Evolutionary conservation across 2,888 invertebrate genomes (phyloP), one percentile per base, ranked within the genome.

Genomic region (Caenorhabditis afra): DNA sequence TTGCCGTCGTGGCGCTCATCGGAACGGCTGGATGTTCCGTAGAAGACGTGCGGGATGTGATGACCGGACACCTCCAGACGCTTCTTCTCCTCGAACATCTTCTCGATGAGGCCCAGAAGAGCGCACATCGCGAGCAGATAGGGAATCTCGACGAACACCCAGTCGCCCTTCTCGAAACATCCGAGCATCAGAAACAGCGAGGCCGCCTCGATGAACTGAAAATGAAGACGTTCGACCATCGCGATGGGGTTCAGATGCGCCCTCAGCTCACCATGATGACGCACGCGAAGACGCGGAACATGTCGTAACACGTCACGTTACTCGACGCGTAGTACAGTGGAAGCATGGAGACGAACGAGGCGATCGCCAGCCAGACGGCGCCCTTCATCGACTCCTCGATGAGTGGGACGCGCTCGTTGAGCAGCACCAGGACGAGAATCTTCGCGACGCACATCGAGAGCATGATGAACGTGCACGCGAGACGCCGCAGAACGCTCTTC

Each of bases 181-280:
- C 66, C 66, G 2, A 67, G 23, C 41, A 50, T 50, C 11, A 67
- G 18, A 45, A 68, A 68, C 22, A 68, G 52, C 20, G 59, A 39
- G 4, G 59, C 59, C 0, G 59, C 59, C 18, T 68, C 58, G 11
- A 49, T 23, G 41, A 68, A n/a, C 65, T 65, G 65, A 4, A 65
- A 45, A 22, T 14, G 29, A 53, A 14, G 10, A 5, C 12, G 41
- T 44, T n/a, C n/a, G n/a, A n/a, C n/a, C n/a, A n/a, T n/a, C n/a
- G n/a, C n/a, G n/a, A n/a, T n/a, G n/a, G n/a, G n/a, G n/a, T n/a
- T n/a, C n/a, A n/a, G n/a, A n/a, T n/a, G n/a, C n/a, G n/a, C n/a
- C n/a, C n/a, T n/a, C n/a, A n/a, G n/a, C n/a, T 37, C 18, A 66
- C 66, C 59, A 68, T 14, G 7, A 52, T 14, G 44, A 44, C 68